These are phyloP conservation scores for Pseudorhombus dupliciocellatus DNA, from an alignment of 2,113 vertebrate genomes.

Conservation along the genomic window DNA sequence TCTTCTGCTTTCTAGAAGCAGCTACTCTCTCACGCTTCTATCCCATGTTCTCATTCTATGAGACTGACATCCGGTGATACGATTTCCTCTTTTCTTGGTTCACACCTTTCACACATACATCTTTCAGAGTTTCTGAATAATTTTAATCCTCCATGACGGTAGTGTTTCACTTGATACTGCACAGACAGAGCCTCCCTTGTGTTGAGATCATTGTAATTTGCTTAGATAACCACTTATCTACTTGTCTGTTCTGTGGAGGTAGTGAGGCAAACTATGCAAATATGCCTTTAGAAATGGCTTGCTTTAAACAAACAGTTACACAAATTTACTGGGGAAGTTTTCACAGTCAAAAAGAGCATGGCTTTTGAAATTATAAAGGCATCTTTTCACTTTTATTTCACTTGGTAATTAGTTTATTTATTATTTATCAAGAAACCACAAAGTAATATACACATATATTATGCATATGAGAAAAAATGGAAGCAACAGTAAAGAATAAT, in stretches of 20 bases:
- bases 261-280: conserved; percentile 20
- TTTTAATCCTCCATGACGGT: background rate
- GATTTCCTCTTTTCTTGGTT: conserved; percentile 29
- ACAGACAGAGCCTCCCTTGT: conserved; percentile 1
- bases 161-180: conserved; percentile 3
- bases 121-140: background rate
- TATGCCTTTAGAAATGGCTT: conserved; percentile 23
- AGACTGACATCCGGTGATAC: conserved; percentile 5
- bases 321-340: background rate
- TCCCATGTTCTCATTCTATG: background rate
- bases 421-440: background rate
- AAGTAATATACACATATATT: background rate
- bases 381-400: background rate
- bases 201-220: conserved; percentile 37
- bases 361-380: background rate
- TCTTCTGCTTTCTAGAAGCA: conserved; percentile 26
- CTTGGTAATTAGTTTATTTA: background rate
- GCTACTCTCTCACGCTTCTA: conserved; percentile 16
- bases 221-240: conserved; percentile 30
- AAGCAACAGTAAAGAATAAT: no score
- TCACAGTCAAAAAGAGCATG: background rate
- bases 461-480: no score
- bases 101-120: background rate
- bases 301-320: conserved; percentile 22
- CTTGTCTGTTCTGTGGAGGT: conserved; percentile 1